Percentiles rank a stretch among this genome's conserved stretches.
phyloP scores from a whole-genome alignment of 2,113 vertebrate genomes.

The Chamaetylas fuelleborni region DNA sequence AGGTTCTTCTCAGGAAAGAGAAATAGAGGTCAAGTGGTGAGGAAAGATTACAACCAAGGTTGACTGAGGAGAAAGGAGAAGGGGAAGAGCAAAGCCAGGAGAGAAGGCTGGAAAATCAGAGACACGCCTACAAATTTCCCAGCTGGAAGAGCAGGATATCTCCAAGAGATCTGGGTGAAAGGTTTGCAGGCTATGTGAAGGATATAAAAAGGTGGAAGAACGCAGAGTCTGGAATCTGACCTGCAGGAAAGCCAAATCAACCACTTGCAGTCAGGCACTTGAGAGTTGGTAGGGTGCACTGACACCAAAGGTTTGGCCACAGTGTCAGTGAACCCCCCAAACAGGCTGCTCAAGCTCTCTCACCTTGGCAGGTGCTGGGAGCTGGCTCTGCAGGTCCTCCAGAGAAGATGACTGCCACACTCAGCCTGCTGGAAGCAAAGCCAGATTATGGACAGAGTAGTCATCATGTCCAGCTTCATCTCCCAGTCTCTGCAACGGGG shows the following conservation, averaged over 20 bases:
- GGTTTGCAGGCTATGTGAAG: not conserved
- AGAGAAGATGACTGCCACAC: not conserved
- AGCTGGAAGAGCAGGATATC: not conserved
- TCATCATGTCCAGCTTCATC: not conserved
- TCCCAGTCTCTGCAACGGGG: accelerated
- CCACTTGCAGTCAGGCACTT: not conserved
- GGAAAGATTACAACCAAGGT: not conserved
- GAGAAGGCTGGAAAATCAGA: not conserved
- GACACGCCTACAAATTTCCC: not conserved
- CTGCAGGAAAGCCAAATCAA: not conserved
- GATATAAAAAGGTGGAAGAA: not conserved
- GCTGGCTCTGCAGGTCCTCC: not conserved
- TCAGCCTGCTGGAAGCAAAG: not conserved
- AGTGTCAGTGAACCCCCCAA: not conserved
- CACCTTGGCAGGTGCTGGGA: not conserved
- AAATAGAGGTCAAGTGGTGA: not conserved
- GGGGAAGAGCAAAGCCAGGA: not conserved
- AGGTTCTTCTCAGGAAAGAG: not conserved
- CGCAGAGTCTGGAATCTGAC: not conserved
- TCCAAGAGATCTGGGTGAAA: not conserved
- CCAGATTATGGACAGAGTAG: not conserved
- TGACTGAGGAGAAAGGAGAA: not conserved
- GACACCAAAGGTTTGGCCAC: not conserved
- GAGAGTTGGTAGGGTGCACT: accelerated
- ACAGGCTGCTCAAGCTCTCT: not conserved